Conservation (phyloP, 2,113 vertebrate genomes). For the Canis aureus region DNA sequence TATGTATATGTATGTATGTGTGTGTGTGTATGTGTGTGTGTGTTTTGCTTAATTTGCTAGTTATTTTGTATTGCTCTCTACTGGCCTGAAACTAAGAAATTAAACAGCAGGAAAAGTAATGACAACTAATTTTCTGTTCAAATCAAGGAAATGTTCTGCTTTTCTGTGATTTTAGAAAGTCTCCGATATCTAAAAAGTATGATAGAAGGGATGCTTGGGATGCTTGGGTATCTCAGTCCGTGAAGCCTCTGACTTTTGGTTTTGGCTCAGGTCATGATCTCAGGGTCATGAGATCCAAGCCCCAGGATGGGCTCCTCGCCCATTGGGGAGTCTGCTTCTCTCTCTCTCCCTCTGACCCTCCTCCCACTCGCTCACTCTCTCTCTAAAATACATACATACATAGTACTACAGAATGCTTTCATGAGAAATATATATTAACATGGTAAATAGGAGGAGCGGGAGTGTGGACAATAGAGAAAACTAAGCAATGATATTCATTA, state of each 20-base stretch:
- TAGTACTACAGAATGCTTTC: not conserved
- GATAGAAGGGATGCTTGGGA: not conserved
- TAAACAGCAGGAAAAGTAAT: slow-evolving; percentile 51
- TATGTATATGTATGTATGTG: not conserved
- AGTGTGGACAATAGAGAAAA: not conserved
- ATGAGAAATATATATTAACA: not conserved
- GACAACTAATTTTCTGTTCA: slow-evolving; percentile 44
- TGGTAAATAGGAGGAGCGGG: not conserved
- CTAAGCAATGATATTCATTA: not conserved
- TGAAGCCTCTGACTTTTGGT: not conserved
- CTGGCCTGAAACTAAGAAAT: slow-evolving; percentile 57
- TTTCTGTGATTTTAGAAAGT: slow-evolving; percentile 11
- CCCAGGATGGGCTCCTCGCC: too few relatives aligned
- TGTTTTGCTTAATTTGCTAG: slow-evolving; percentile 14
- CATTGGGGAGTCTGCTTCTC: not conserved
- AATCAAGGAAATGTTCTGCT: slow-evolving; percentile 19
- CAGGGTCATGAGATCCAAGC: too few relatives aligned
- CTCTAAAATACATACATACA: not conserved
- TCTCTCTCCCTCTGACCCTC: not conserved
- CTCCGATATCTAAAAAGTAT: not conserved
- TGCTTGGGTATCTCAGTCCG: not conserved
- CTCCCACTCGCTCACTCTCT: not conserved
- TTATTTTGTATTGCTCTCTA: slow-evolving; percentile 48
- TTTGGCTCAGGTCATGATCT: too few relatives aligned
- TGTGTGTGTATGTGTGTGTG: accelerated